phyloP scores from a whole-genome alignment of 2,113 vertebrate genomes.

The Oophaga pumilio region DNA sequence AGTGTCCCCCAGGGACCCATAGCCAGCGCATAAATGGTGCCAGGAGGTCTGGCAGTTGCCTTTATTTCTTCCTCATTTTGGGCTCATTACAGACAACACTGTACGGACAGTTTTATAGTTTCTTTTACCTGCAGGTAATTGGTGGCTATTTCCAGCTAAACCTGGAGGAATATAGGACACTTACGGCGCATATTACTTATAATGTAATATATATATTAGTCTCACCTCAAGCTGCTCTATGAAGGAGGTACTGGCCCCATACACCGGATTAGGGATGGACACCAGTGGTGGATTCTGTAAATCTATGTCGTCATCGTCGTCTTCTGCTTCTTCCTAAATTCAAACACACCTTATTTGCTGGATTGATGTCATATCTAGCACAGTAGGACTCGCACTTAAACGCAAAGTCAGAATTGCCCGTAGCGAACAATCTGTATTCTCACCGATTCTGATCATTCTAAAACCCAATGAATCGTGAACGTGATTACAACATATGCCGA shows the following conservation, averaged over 20 bases:
- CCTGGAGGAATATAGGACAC: no score
- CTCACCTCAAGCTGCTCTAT: constrained; percentile 79
- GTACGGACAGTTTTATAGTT: no score
- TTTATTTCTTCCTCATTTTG: no score
- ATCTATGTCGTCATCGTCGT: constrained; percentile 66
- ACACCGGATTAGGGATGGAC: constrained; percentile 85
- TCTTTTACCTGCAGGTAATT: no score
- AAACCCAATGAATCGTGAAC: neutral
- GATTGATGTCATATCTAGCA: neutral
- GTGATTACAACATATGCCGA: no score
- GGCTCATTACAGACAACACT: no score
- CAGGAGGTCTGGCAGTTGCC: neutral
- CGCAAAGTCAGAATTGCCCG: neutral
- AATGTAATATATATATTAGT: neutral
- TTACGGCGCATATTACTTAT: no score
- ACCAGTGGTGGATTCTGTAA: constrained; percentile 74
- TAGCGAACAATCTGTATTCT: neutral
- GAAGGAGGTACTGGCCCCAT: constrained; percentile 73
- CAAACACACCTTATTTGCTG: neutral
- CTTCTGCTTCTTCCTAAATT: neutral
- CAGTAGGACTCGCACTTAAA: neutral
- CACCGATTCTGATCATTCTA: neutral
- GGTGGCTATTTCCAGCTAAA: no score
- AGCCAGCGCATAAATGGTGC: neutral
- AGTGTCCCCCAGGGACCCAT: no score